These are phyloP conservation scores for Gallinago paraguaiae DNA, from an alignment of 2,113 vertebrate species.

Conservation along the genomic window DNA sequence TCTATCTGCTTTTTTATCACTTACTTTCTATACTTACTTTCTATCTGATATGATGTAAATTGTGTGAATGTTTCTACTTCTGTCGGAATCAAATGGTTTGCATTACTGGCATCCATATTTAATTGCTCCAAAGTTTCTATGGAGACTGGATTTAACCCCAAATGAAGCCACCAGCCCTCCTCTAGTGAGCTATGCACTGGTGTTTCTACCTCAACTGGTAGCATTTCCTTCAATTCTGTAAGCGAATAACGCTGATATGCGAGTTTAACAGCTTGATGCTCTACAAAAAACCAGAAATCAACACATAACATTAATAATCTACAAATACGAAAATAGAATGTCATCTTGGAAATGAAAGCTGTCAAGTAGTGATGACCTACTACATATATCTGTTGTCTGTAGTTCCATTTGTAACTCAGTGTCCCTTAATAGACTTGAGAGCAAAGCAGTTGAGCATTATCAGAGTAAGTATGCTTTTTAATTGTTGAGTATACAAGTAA, in stretches of 20 bases:
- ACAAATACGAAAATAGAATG: background rate
- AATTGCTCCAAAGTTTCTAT: constrained; percentile 40
- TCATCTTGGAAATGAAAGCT: background rate
- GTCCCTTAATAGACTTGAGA: background rate
- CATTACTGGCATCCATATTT: background rate
- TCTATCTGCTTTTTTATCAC: background rate
- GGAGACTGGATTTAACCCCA: background rate
- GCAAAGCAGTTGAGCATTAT: background rate
- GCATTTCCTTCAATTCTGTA: constrained; percentile 44
- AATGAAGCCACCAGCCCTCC: constrained; percentile 45
- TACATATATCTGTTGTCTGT: background rate
- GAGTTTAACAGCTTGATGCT: background rate
- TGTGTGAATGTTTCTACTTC: constrained; percentile 54
- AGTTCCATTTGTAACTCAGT: background rate
- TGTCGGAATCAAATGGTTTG: background rate
- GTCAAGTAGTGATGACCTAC: background rate
- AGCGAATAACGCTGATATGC: background rate
- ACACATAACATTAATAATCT: background rate
- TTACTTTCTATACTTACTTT: constrained; percentile 77
- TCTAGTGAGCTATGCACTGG: background rate
- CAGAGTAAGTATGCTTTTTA: background rate
- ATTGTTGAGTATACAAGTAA: background rate
- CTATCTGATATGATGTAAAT: constrained; percentile 4
- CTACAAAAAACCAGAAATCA: constrained; percentile 55
- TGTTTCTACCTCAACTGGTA: constrained; percentile 31